Percentiles rank a stretch among this genome's conserved stretches.
Evolutionary conservation across 1,140 invertebrate species (phyloP).

Genomic region (Onthophagus taurus): DNA sequence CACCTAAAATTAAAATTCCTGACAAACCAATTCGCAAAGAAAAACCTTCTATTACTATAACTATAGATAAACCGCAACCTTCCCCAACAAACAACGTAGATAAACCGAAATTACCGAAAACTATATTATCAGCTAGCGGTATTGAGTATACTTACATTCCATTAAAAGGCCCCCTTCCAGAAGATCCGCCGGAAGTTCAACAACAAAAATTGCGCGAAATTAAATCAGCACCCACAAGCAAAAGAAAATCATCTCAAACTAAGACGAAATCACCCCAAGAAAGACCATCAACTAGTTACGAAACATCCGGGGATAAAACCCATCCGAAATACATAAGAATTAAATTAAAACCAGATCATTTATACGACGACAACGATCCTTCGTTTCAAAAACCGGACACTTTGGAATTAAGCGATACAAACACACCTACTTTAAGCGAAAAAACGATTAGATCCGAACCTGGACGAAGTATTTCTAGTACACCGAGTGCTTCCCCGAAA

Average conservation of each 20-base stretch:
- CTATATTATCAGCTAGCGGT: conserved; percentile 30
- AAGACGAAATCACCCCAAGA: conserved; percentile 3
- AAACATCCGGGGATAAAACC: conserved; percentile 7
- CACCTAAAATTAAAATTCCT: conserved; percentile 1
- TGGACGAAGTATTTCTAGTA: conserved; percentile 38
- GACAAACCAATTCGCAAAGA: conserved; percentile 14
- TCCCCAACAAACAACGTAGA: conserved; percentile 18
- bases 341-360: conserved; percentile 52
- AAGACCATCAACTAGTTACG: conserved; percentile 5
- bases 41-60: conserved; percentile 23
- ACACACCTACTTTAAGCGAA: conserved; percentile 32
- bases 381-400: conserved; percentile 20
- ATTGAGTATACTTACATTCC: conserved; percentile 37
- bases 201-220: background rate
- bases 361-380: conserved; percentile 45
- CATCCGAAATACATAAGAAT: conserved; percentile 50
- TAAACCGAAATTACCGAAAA: conserved; percentile 20
- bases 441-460: conserved; percentile 34
- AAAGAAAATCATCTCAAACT: background rate
- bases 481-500: conserved; percentile 28
- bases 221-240: conserved; percentile 4
- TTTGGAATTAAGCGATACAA: conserved; percentile 19
- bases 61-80: conserved; percentile 23
- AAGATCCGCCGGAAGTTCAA: conserved; percentile 16
- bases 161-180: conserved; percentile 35